Base-by-base conservation (phyloP, 1,140 invertebrate species). In the Dryas iulia region DNA sequence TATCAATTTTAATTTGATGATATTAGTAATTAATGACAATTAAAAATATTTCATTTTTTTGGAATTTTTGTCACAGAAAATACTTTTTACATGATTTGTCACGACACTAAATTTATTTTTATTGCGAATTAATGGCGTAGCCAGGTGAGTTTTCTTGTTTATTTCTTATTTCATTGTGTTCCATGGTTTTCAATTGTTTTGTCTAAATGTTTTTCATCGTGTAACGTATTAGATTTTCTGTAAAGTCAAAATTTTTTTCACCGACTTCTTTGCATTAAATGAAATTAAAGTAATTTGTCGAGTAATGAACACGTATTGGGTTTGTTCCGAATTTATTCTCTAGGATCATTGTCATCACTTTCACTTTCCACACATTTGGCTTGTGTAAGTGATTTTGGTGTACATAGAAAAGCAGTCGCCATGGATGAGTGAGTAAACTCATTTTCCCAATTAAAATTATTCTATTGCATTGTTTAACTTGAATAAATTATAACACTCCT, bases 101-200 rank as follows among this genome's bases (percentile, higher is more conserved):
- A 70, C 56, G 14, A 35, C 69, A 71, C 69, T 71, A 78, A 89
- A 81, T 89, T 90, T 91, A 91, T 91, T 89, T 89, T 91, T 91
- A 91, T 88, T 91, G 87, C 89, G 89, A 90, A 91, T 91, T 91
- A 91, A 91, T 91, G 89, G 89, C 89, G 89, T 91, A 91, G 89
- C 87, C 87, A 90, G 89, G 89, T 91, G 86, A 90, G 89, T 87
- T 89, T 90, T 86, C 83, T 90, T 90, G 86, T 90, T 91, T 90
- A 87, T 91, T 88, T 89, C 83, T 84, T 84, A 88, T 88, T 91
- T 89, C 86, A 86, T 86, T 72, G 81, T 81, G 84, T 90, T 91
- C 89, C 78, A 86, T 84, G 74, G 80, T 80, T 83, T 91, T 90
- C 87, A 90, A 74, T 91, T 90, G 89, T 91, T 90, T 91, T 90